A percentile compares a stretch with the other conserved stretches of the same genome.
Evolutionary conservation across 1,140 invertebrate species (phyloP).

Genomic region (Potamilus streckersoni): DNA sequence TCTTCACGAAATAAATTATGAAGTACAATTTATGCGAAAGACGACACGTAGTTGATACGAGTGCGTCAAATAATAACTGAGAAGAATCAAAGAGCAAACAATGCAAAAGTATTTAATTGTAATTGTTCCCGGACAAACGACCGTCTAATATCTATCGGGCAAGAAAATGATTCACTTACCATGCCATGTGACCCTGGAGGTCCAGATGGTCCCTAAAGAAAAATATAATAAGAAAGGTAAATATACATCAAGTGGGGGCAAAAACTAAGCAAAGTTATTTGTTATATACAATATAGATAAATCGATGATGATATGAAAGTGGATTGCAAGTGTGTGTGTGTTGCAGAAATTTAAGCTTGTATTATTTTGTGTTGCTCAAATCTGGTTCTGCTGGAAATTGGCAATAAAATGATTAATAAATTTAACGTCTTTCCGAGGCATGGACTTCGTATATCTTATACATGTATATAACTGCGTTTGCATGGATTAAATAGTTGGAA

Average conservation of each 20-base stretch:
- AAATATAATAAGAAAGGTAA: background rate
- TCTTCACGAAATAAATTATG: background rate
- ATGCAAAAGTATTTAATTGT: background rate
- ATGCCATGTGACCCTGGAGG: slow-evolving; percentile 44
- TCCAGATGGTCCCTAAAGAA: slow-evolving; percentile 53
- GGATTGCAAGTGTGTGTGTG: too few relatives aligned
- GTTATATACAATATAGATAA: too few relatives aligned
- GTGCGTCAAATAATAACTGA: background rate
- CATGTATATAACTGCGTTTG: too few relatives aligned
- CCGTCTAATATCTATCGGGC: background rate
- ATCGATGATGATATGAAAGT: too few relatives aligned
- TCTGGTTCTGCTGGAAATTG: too few relatives aligned
- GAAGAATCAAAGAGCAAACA: background rate
- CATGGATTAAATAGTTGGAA: too few relatives aligned
- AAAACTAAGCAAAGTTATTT: too few relatives aligned
- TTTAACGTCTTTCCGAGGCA: too few relatives aligned
- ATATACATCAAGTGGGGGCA: background rate
- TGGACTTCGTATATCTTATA: too few relatives aligned
- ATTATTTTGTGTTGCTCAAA: too few relatives aligned
- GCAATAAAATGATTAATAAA: too few relatives aligned
- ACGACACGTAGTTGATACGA: background rate
- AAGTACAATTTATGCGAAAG: background rate
- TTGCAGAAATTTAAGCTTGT: too few relatives aligned
- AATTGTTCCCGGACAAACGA: background rate
- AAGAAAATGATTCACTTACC: slow-evolving; percentile 38